Evolutionary conservation across 2,113 vertebrate genomes (phyloP).

Genomic region (Oriolus oriolus): DNA sequence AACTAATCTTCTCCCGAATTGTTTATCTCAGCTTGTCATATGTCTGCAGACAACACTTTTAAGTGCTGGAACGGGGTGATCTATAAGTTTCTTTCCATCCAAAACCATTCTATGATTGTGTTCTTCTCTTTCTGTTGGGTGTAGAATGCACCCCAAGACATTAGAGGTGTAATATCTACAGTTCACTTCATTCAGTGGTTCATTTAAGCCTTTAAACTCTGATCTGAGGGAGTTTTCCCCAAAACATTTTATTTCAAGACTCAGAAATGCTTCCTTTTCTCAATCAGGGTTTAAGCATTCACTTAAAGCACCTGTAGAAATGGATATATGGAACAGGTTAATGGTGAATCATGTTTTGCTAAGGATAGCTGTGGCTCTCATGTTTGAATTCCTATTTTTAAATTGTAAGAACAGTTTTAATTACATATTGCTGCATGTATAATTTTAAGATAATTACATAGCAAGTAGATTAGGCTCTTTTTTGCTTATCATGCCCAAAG

Average conservation of each 20-base stretch:
- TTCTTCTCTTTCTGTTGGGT: not conserved
- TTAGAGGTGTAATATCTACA: not conserved
- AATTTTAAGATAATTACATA: slow-evolving; percentile 30
- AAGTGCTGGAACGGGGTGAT: not conserved
- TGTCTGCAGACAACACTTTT: not conserved
- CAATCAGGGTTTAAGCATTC: not conserved
- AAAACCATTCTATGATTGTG: not conserved
- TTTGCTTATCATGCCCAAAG: slow-evolving; percentile 15
- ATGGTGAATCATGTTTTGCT: not conserved
- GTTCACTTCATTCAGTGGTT: not conserved
- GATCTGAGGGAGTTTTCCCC: not conserved
- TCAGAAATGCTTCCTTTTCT: not conserved
- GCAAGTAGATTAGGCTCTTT: not conserved
- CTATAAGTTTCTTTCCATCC: not conserved
- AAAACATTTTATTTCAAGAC: not conserved
- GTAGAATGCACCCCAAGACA: too few species aligned
- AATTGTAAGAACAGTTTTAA: not conserved
- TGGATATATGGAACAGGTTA: not conserved
- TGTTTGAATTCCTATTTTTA: not conserved
- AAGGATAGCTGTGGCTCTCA: not conserved
- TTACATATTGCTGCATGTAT: not conserved
- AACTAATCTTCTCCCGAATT: not conserved
- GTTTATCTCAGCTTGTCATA: not conserved
- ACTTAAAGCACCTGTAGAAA: not conserved
- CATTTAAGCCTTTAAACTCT: not conserved